A percentile compares a stretch with the other conserved stretches of the same genome.
Conservation (phyloP, 2,797 vertebrate species). For the Leptoclinus maculatus region DNA sequence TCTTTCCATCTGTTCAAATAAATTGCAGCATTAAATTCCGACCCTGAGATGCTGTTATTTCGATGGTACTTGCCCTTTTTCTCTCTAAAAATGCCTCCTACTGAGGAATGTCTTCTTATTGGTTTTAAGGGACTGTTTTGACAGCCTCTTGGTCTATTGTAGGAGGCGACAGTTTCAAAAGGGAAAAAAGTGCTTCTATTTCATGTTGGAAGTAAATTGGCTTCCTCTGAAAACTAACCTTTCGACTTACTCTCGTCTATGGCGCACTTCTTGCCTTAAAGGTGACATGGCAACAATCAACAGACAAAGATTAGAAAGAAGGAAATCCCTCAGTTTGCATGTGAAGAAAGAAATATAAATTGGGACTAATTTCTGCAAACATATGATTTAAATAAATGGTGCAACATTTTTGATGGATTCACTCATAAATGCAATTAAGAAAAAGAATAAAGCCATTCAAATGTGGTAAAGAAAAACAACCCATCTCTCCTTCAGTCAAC, state of each 20-base stretch:
- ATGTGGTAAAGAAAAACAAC: background rate
- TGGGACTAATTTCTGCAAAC: background rate
- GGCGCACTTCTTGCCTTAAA: constrained; percentile 32
- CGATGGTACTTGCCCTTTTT: constrained; percentile 8
- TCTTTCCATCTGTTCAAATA: constrained; percentile 39
- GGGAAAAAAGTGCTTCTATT: constrained; percentile 33
- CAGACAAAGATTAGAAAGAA: background rate
- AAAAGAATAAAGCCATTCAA: background rate
- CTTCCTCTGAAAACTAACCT: constrained; percentile 53
- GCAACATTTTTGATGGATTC: background rate
- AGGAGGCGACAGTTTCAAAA: constrained; percentile 42
- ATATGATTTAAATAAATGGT: background rate
- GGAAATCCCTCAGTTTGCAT: background rate
- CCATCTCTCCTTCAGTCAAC: background rate
- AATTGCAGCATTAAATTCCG: constrained; percentile 30
- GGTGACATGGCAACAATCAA: constrained; percentile 20
- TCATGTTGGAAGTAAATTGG: constrained; percentile 65
- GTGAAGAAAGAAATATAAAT: background rate
- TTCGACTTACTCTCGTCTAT: constrained; percentile 31
- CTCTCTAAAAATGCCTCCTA: constrained; percentile 5
- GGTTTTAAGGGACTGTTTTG: constrained; percentile 55
- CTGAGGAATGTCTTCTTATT: constrained; percentile 26
- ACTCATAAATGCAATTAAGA: background rate
- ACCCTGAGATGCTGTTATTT: constrained; percentile 38
- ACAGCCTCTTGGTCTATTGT: constrained; percentile 43